Percentiles rank a stretch among this genome's conserved stretches.
phyloP scores from a whole-genome alignment of 1,140 invertebrate species.

The Batillaria attramentaria region DNA sequence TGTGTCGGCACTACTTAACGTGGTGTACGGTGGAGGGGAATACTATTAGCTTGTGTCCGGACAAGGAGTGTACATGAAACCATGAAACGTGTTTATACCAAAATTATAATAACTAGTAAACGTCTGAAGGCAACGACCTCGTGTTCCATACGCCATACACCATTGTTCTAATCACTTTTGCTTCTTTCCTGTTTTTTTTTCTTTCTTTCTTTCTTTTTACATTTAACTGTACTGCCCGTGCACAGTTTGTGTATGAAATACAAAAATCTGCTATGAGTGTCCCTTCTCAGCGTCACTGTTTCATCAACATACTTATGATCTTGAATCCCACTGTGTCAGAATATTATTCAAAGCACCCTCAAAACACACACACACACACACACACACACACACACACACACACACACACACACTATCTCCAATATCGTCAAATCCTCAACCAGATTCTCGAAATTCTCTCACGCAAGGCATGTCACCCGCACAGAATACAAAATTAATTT shows the following conservation, averaged over 20 bases:
- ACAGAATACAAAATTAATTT: background rate
- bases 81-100: background rate
- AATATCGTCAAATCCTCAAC: background rate
- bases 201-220: background rate
- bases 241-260: too few relatives aligned
- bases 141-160: background rate
- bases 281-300: background rate
- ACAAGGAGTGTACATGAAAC: background rate
- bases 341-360: background rate
- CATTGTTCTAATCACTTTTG: background rate
- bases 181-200: background rate
- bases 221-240: background rate
- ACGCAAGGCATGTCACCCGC: background rate
- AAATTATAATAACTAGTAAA: background rate
- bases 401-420: conserved; percentile 1
- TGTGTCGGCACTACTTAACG: background rate
- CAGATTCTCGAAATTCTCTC: background rate
- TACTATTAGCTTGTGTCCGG: background rate
- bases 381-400: conserved; percentile 30
- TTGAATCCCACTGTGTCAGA: background rate
- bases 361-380: background rate
- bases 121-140: background rate
- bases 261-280: background rate
- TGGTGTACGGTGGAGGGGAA: background rate
- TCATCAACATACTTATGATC: background rate